Evolutionary conservation across 2,113 vertebrate species (phyloP).

Genomic region (Laticauda colubrina): DNA sequence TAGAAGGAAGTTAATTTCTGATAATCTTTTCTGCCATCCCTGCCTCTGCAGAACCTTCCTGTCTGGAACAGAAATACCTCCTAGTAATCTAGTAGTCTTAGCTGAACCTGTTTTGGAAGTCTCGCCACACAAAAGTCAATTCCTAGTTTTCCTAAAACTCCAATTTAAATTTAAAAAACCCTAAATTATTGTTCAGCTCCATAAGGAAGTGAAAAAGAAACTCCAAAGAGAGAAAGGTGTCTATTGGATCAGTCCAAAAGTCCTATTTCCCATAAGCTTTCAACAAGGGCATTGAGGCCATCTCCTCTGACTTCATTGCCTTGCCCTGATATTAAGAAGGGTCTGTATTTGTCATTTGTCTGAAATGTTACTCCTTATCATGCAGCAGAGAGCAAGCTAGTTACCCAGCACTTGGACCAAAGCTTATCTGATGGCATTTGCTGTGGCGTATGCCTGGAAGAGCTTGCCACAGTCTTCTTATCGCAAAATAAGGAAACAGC

Average conservation of each 20-base stretch:
- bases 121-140: not conserved
- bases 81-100: not conserved
- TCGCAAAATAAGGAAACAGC: not conserved
- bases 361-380: slow-evolving; percentile 12
- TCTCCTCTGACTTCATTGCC: not conserved
- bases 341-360: not conserved
- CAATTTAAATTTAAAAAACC: not conserved
- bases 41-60: not conserved
- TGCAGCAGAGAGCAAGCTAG: not conserved
- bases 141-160: not conserved
- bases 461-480: not conserved
- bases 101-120: not conserved
- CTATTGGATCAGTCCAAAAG: not conserved
- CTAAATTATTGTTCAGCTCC: not conserved
- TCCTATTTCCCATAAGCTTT: not conserved
- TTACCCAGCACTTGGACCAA: not conserved
- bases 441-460: not conserved
- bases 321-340: not conserved
- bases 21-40: not conserved
- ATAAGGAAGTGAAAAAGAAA: not conserved
- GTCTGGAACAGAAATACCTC: not conserved
- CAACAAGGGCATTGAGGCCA: not conserved
- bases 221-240: not conserved
- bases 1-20: not conserved
- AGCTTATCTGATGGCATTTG: slow-evolving; percentile 30